Base-by-base conservation (phyloP, 2,888 invertebrate species). In the Danaus chrysippus region DNA sequence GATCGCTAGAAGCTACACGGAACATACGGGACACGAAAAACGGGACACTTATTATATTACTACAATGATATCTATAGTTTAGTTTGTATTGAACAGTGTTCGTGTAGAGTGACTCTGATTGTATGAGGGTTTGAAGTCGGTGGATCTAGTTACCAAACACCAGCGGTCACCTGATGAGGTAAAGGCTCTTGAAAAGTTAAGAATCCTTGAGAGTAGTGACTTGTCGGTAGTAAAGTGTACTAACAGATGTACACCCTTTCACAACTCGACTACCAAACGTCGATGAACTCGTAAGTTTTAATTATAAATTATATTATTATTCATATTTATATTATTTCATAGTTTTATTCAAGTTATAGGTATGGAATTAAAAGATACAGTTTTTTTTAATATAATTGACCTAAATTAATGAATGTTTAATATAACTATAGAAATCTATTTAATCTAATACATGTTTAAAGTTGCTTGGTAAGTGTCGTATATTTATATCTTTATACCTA, bases 161-260 rank as follows among this genome's bases (percentile, higher is more conserved):
- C 92, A 92, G 92, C 91, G 94, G 94, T 90, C 94, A 94, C 92
- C 94, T 94, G 79, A 93, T 94, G 92, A 94, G 94, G 95, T 90
- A 84, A 77, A 65, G 23, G 42, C 54, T 62, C 54, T 65, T 58
- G 55, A 59, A 62, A 43, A 54, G 42, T 67, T 66, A 70, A 69
- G 65, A 64, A 59, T 59, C 46, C 46, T 64, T 64, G 43, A 59
- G 53, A 54, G 49, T 59, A 41, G 41, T 54, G 41, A 41, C 54
- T 54, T 54, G 54, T 54, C 49, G 49, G 49, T 49, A 49, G 49
- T 49, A 49, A 15, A 9, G 49, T 17, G 49, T 49, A 49, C 49
- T 17, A 17, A 49, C 49, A 49, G 11, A 49, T 49, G 54, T 54
- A 54, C 54, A 54, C 54, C 41, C 54, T 34, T 41, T 23, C 54